Conservation (phyloP, 37 sponge, comb jelly and placozoan species). For the Dysidea cf. avara region DNA sequence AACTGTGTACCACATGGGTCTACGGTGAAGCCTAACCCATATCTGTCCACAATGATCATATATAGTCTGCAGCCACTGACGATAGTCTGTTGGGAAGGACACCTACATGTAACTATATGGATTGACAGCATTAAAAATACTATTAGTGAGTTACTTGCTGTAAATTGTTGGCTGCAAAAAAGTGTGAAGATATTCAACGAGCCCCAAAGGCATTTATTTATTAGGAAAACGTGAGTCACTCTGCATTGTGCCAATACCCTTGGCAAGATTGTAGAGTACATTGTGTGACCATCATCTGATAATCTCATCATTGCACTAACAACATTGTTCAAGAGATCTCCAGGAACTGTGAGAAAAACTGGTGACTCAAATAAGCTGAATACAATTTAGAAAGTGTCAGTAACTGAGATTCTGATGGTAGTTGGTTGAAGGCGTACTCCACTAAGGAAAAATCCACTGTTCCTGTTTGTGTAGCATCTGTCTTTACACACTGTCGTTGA, state of each 20-base stretch:
- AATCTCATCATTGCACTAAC: too few species aligned
- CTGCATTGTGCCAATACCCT: constrained; percentile 15
- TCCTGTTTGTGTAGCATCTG: too few species aligned
- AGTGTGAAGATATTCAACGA: constrained; percentile 18
- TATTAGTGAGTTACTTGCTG: neutral
- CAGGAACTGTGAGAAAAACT: too few species aligned
- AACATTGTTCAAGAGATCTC: too few species aligned
- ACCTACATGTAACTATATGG: neutral
- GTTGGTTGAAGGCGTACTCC: too few species aligned
- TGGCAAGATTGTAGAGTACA: constrained; percentile 19
- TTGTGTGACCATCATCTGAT: constrained; percentile 4
- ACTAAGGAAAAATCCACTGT: too few species aligned
- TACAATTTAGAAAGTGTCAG: too few species aligned
- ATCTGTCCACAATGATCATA: constrained; percentile 5
- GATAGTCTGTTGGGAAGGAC: constrained; percentile 15
- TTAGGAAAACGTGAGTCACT: constrained; percentile 22
- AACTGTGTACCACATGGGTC: constrained; percentile 15
- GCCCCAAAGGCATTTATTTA: constrained; percentile 20
- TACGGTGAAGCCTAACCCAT: neutral
- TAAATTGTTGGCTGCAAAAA: neutral
- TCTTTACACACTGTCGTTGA: too few species aligned
- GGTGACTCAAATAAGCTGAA: too few species aligned
- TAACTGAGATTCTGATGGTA: too few species aligned
- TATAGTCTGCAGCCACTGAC: constrained; percentile 7
- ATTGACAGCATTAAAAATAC: too few species aligned